phyloP scores from a whole-genome alignment of 2,797 vertebrate species.

The Sarcoramphus papa region DNA sequence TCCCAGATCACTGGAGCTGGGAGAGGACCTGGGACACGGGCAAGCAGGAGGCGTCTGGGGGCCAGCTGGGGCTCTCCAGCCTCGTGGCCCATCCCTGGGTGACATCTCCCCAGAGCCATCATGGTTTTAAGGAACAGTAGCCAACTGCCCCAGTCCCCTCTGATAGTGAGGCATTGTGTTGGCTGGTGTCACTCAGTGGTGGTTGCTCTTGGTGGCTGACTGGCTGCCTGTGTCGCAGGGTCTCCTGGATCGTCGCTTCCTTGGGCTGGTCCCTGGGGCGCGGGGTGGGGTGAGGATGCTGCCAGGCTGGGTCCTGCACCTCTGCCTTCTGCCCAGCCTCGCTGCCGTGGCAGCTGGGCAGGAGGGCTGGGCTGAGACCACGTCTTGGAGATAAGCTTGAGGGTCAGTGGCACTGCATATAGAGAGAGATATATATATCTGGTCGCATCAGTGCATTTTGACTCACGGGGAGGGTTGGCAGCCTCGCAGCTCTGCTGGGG shows the following conservation, averaged over 20 bases:
- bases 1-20: background rate
- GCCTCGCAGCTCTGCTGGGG: conserved; percentile 31
- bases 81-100: background rate
- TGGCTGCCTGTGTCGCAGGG: background rate
- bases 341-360: background rate
- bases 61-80: background rate
- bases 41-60: background rate
- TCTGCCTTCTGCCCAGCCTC: background rate
- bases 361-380: conserved; percentile 21
- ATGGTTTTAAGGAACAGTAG: background rate
- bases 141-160: background rate
- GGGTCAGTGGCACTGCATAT: background rate
- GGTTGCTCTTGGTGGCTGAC: background rate
- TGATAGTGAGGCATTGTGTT: rapidly evolving
- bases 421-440: conserved; percentile 32
- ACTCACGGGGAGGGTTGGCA: conserved; percentile 47
- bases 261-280: background rate
- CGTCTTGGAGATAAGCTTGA: background rate
- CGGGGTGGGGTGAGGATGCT: background rate
- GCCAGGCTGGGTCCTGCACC: background rate
- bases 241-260: background rate
- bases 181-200: rapidly evolving
- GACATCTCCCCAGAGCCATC: background rate
- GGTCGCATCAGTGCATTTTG: conserved; percentile 57
- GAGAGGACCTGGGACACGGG: background rate